Conservation (phyloP, 2,888 invertebrate species). For the Trissoscelio sp. region DNA sequence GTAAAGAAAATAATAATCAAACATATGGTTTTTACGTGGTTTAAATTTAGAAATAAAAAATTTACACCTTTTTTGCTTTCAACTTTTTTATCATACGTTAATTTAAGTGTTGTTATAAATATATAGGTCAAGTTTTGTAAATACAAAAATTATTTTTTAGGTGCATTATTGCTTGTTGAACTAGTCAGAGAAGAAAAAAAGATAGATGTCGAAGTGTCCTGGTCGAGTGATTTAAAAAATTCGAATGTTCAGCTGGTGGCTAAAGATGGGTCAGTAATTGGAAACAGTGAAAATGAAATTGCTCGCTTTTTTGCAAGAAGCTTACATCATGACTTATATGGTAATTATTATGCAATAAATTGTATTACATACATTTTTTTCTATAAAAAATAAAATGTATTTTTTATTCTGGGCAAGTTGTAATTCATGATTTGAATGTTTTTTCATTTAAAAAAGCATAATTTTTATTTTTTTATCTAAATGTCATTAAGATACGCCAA, state of each 20-base stretch:
- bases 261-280: conserved; percentile 72
- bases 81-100: neutral
- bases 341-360: too few species aligned
- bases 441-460: too few species aligned
- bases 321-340: conserved; percentile 76
- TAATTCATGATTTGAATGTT: too few species aligned
- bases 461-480: too few species aligned
- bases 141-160: conserved; percentile 67
- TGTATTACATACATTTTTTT: neutral
- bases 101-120: neutral
- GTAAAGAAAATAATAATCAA: neutral
- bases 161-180: conserved; percentile 76
- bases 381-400: too few species aligned
- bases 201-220: conserved; percentile 73
- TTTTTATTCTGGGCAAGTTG: too few species aligned
- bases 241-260: conserved; percentile 73
- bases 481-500: too few species aligned
- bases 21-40: conserved; percentile 33
- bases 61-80: neutral
- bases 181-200: conserved; percentile 71
- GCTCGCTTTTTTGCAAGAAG: conserved; percentile 79
- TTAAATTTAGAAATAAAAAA: conserved; percentile 27
- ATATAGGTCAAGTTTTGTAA: neutral
- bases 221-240: conserved; percentile 74
- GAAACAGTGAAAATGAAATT: conserved; percentile 75